Conservation (phyloP, 2,113 vertebrate genomes). For the Corythaeola cristata region DNA sequence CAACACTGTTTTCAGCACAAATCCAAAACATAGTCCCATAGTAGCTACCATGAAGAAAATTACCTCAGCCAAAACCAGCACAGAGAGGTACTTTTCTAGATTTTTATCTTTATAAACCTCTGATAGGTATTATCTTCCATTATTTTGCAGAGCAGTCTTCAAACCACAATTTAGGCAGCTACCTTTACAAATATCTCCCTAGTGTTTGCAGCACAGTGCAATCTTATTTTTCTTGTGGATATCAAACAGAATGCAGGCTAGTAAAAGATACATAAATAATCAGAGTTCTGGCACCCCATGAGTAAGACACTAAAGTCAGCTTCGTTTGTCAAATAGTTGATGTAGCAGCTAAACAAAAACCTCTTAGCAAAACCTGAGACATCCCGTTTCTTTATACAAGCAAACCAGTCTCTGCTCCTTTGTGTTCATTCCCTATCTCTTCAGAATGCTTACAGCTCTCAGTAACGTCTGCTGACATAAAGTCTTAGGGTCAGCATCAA, state of each 20-base stretch:
- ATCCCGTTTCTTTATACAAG: not conserved
- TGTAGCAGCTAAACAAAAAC: conserved; percentile 20
- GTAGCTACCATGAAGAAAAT: too few species aligned
- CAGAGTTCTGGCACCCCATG: not conserved
- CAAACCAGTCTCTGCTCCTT: not conserved
- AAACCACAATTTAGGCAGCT: not conserved
- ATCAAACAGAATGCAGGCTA: not conserved
- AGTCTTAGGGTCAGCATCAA: conserved; percentile 20
- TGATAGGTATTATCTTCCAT: not conserved
- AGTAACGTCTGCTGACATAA: not conserved
- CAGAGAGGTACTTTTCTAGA: not conserved
- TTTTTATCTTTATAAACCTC: not conserved
- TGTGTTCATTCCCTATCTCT: not conserved
- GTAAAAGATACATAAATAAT: not conserved
- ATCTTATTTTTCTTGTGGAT: not conserved
- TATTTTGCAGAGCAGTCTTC: not conserved
- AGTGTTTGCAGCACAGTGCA: not conserved
- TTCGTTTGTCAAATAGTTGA: not conserved
- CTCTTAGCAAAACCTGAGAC: not conserved
- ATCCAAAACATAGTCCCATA: too few species aligned
- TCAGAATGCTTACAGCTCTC: not conserved
- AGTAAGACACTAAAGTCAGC: not conserved
- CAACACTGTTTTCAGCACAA: too few species aligned
- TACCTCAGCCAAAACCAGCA: too few species aligned
- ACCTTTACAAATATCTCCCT: not conserved